Evolutionary conservation across 2,113 vertebrate genomes (phyloP), one percentile per base, ranked within the genome.

Genomic region (Brachirus orientalis): DNA sequence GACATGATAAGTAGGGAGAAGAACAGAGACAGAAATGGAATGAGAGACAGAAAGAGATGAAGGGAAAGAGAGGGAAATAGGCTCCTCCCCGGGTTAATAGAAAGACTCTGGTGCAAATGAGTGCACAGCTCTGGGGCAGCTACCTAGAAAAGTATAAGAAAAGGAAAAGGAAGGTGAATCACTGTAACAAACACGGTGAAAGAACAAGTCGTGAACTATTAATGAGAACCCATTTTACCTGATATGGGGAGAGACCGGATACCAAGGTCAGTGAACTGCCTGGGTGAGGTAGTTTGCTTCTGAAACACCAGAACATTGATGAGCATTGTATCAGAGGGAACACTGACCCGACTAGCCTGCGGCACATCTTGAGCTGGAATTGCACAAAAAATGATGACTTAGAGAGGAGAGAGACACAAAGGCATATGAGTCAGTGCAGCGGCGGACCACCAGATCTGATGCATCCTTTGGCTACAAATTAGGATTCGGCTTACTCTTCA

Each of bases 191-290:
- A 90, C 88, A 89, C 77, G 78, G 75, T 85, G 86, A 77, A 83
- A 52, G 79, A 87, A 64, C 69, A 57, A 78, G 77, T 59, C 69
- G 79, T 85, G 77, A 77, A 86, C 83, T 90, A 87, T 91, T 91
- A 91, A 91, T 87, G 88, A 89, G 90, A 79, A 79, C 81, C 68
- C 73, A 86, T 89, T 88, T 84, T 77, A 67, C 69, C 83, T 79
- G 86, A 89, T 78, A 6, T 28, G 76, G 77, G 75, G 59, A 45
- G 58, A 81, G 75, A 79, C 43, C 52, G 72, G 67, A 74, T 40
- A 66, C 69, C 83, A 87, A 86, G 86, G 87, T 85, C 82, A 86
- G 69, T 64, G 71, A 77, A 86, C 82, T 65, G 66, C 69, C 72
- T 55, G 22, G 66, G 56, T 68, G 67, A 40, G 47, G 36, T 63